These are phyloP conservation scores for Nebria brevicollis DNA, from an alignment of 2,888 invertebrate species.

Conservation along the genomic window DNA sequence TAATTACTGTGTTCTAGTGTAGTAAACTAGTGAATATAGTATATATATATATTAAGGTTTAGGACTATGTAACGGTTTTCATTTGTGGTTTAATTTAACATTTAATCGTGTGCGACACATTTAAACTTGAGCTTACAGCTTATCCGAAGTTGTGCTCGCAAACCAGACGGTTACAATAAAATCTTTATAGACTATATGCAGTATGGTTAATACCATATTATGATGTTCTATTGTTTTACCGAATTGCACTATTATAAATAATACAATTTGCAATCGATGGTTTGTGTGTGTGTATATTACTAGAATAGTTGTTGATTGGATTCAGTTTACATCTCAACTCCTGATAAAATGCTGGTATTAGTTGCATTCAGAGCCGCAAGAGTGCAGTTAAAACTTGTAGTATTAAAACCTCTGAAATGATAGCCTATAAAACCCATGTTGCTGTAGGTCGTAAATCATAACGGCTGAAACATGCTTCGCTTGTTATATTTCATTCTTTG, in stretches of 20 bases:
- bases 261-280: neutral
- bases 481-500: slow-evolving; percentile 49
- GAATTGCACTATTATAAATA: slow-evolving; percentile 18
- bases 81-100: slow-evolving; percentile 18
- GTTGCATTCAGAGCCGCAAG: slow-evolving; percentile 48
- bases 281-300: neutral
- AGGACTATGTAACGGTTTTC: neutral
- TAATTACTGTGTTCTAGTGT: neutral
- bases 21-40: neutral
- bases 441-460: slow-evolving; percentile 57
- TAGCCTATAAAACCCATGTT: slow-evolving; percentile 56
- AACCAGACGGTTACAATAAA: neutral
- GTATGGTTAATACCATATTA: slow-evolving; percentile 16
- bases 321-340: neutral
- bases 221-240: slow-evolving; percentile 3
- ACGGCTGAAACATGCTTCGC: slow-evolving; percentile 54
- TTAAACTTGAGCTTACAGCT: slow-evolving; percentile 22
- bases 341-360: slow-evolving; percentile 47
- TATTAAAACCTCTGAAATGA: slow-evolving; percentile 58
- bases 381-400: slow-evolving; percentile 57
- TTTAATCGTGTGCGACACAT: slow-evolving; percentile 25
- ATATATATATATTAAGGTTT: neutral
- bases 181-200: neutral
- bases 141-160: slow-evolving; percentile 16
- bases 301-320: neutral